Percentiles rank a stretch among this genome's conserved stretches.
These are phyloP conservation scores for Platichthys flesus DNA, from an alignment of 2,113 vertebrate genomes.

Conservation along the genomic window DNA sequence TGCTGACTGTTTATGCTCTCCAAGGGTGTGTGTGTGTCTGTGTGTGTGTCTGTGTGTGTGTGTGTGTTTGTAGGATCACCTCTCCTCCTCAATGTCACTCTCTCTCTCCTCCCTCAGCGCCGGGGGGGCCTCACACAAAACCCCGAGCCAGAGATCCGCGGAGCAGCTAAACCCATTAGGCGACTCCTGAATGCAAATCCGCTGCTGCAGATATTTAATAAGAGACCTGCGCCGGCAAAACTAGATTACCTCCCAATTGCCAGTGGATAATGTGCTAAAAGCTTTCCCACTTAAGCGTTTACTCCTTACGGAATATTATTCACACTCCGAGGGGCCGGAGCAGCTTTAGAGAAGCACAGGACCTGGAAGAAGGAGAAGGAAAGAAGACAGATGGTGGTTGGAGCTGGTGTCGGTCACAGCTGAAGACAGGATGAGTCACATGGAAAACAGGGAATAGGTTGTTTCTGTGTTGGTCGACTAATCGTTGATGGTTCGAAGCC, in stretches of 20 bases:
- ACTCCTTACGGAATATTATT: constrained; percentile 90
- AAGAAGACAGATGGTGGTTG: constrained; percentile 28
- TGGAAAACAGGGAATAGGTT: neutral
- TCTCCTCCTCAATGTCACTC: constrained; percentile 88
- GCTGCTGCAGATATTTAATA: constrained; percentile 87
- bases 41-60: neutral
- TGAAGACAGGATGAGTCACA: constrained; percentile 30
- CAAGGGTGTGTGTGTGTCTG: constrained; percentile 19
- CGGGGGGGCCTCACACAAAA: constrained; percentile 68
- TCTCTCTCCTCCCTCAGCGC: constrained; percentile 59
- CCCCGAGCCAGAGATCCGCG: constrained; percentile 66
- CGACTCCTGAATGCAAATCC: constrained; percentile 88
- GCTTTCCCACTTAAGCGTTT: constrained; percentile 89
- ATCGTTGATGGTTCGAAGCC: neutral
- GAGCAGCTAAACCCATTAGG: constrained; percentile 88
- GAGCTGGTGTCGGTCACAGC: constrained; percentile 12
- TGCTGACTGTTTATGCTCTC: constrained; percentile 66
- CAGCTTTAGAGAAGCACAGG: constrained; percentile 66
- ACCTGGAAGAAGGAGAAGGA: neutral
- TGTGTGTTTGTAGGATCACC: constrained; percentile 47
- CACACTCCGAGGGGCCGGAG: constrained; percentile 86
- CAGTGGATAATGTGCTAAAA: constrained; percentile 96
- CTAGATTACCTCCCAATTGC: constrained; percentile 91
- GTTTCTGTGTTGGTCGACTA: neutral
- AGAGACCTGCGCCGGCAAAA: constrained; percentile 85